These are phyloP conservation scores for Naja naja DNA, from an alignment of 2,113 vertebrate species.

Conservation along the genomic window DNA sequence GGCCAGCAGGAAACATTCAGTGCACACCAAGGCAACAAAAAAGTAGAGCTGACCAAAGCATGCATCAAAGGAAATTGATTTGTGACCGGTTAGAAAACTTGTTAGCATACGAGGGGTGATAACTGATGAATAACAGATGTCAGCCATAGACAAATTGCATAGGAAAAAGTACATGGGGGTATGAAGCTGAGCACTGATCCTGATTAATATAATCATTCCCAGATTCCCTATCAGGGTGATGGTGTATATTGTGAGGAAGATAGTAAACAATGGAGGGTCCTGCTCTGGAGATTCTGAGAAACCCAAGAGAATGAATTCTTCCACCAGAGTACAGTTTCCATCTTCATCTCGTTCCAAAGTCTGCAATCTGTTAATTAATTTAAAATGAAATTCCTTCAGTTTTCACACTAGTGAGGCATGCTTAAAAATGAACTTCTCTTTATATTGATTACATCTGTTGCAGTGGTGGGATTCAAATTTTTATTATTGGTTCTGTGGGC, in stretches of 20 bases:
- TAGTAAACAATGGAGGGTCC: slow-evolving; percentile 13
- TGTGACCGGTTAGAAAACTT: slow-evolving; percentile 48
- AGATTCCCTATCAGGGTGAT: slow-evolving; percentile 58
- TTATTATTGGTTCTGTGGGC: too few species aligned
- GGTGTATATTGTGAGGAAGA: slow-evolving; percentile 41
- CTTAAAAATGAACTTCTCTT: background rate
- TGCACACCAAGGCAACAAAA: slow-evolving; percentile 62
- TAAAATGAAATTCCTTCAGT: background rate
- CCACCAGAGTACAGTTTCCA: slow-evolving; percentile 18
- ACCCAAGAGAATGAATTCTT: slow-evolving; percentile 28
- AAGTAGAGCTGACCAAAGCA: slow-evolving; percentile 66
- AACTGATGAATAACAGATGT: slow-evolving; percentile 62
- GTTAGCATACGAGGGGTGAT: slow-evolving; percentile 65
- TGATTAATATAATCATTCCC: slow-evolving; percentile 49
- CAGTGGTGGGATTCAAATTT: too few species aligned
- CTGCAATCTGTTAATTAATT: background rate
- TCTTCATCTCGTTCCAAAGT: background rate
- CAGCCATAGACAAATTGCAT: slow-evolving; percentile 61
- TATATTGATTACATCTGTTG: background rate
- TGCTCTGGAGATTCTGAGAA: slow-evolving; percentile 2
- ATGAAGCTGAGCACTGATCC: slow-evolving; percentile 52
- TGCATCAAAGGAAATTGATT: slow-evolving; percentile 49
- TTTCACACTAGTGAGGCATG: background rate
- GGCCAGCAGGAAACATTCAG: slow-evolving; percentile 62
- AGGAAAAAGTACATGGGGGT: slow-evolving; percentile 68